Base-by-base conservation (phyloP, 2,113 vertebrate species). In the Anthoscopus minutus region DNA sequence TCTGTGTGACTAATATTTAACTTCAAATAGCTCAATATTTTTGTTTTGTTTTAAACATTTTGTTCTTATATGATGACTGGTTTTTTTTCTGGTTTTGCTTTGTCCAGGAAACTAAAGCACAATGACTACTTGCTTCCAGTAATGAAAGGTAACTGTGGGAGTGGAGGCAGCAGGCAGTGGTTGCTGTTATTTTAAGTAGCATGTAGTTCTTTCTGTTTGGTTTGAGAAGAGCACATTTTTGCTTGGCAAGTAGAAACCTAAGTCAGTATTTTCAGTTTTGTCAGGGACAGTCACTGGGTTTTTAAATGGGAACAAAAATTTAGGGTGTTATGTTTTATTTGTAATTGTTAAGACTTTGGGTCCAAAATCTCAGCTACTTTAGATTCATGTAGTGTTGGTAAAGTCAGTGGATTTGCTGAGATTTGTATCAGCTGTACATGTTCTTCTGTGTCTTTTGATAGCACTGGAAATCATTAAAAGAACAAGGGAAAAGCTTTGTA, bases 381-480 rank as follows among this genome's bases (percentile, higher is more conserved):
- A 76, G 37, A 89, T 89, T 81, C 33, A 13, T 48, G 60, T 40
- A 24, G 50, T 38, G 45, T 70, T 71, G 62, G 66, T 56, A 47
- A 57, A 86, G 38, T 82, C 38, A 44, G 22, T 86, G 80, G 69
- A 84, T 88, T 94, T 93, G n/a, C 66, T 89, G 78, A 72, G 78
- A 77, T 94, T 93, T 91, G 54, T 87, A 58, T 50, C 19, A 62
- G 47, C 74, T 69, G 38, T 72, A 80, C 33, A 23, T 66, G 33
- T 77, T 51, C 47, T 51, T 88, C 64, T 85, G 13, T 48, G 20
- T 85, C 56, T 91, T 91, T 89, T 58, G 71, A 40, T 78, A 83
- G 38, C 30, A 15, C 60, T 80, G 56, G 51, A 93, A 95, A 88
- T 93, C 54, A 94, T 86, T 93, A 58, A 88, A 88, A 77, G 67